Conservation (phyloP, 2,113 vertebrate species). For the Sigmodon hispidus region DNA sequence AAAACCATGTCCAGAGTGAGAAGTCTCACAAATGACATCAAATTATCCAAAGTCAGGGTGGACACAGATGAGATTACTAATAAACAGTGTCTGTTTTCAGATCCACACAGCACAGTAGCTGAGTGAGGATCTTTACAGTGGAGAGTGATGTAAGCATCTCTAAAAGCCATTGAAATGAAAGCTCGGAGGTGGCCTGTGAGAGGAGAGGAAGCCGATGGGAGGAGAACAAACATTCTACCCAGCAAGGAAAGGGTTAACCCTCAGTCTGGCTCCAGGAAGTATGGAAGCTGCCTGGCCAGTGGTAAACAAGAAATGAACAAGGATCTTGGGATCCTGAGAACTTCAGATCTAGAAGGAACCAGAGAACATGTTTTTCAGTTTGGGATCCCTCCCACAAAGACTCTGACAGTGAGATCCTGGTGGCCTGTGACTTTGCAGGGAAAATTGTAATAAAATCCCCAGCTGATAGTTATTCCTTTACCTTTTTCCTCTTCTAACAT, state of each 20-base stretch:
- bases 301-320: background rate
- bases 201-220: background rate
- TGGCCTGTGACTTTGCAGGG: background rate
- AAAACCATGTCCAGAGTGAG: constrained; percentile 12
- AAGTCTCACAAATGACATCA: constrained; percentile 27
- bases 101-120: background rate
- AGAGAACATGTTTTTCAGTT: background rate
- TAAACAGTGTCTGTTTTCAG: constrained; percentile 17
- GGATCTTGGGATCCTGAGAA: background rate
- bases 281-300: background rate
- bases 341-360: background rate
- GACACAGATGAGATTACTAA: background rate
- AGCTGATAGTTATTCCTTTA: background rate
- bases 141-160: background rate
- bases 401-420: background rate
- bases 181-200: constrained; percentile 6
- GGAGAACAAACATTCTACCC: background rate
- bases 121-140: background rate
- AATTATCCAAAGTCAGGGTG: background rate
- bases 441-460: background rate
- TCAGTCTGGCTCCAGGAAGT: background rate
- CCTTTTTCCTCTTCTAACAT: background rate
- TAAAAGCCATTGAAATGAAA: background rate
- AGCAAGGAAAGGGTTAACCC: background rate
- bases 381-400: background rate